Evolutionary conservation across 2,888 invertebrate genomes (phyloP).

Genomic region (Leptinotarsa peninsularis): DNA sequence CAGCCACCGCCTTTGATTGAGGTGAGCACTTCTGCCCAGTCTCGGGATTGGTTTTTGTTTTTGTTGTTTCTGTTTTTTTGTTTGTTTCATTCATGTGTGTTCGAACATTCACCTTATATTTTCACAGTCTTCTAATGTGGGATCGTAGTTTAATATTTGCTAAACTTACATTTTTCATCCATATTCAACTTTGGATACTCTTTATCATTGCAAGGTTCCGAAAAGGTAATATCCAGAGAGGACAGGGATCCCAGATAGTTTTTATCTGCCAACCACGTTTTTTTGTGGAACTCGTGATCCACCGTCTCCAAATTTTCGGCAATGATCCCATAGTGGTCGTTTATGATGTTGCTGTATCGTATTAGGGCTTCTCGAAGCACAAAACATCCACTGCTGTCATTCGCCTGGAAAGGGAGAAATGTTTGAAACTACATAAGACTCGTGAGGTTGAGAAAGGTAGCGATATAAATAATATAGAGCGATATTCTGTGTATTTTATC

Average conservation of each 20-base stretch:
- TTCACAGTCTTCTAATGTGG: no score
- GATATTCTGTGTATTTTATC: no score
- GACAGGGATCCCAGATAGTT: slow-evolving; percentile 65
- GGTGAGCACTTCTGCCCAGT: no score
- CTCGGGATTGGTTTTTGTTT: no score
- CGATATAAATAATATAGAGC: no score
- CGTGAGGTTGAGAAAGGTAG: no score
- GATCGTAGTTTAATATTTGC: neutral
- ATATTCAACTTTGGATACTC: slow-evolving; percentile 75
- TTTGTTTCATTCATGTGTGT: no score
- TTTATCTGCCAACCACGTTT: slow-evolving; percentile 35
- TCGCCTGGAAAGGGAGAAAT: slow-evolving; percentile 33
- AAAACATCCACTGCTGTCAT: slow-evolving; percentile 33
- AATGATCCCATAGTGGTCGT: slow-evolving; percentile 27
- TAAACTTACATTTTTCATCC: slow-evolving; percentile 81
- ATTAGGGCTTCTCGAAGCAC: slow-evolving; percentile 50
- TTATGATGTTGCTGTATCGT: slow-evolving; percentile 53
- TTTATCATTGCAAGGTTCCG: slow-evolving; percentile 71
- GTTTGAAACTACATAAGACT: neutral
- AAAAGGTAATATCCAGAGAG: slow-evolving; percentile 70
- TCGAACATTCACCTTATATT: no score
- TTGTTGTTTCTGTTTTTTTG: no score
- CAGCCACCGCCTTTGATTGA: no score
- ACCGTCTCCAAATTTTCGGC: slow-evolving; percentile 26
- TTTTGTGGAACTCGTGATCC: slow-evolving; percentile 36